phyloP scores from a whole-genome alignment of 2,888 invertebrate genomes.

The Troglohyphantes excavatus region DNA sequence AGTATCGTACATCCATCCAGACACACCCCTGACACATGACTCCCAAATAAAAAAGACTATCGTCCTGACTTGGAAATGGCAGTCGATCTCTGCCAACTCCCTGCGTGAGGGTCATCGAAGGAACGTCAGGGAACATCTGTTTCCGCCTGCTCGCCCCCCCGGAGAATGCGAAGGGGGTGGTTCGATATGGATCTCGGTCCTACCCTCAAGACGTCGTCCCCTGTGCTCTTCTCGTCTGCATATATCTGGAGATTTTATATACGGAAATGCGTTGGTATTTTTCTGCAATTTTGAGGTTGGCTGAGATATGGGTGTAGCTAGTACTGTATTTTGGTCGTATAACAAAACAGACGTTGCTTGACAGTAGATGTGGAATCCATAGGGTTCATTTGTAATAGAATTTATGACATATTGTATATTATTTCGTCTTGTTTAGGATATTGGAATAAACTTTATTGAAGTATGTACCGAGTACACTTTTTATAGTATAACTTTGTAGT shows the following conservation, averaged over 20 bases:
- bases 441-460: too few species aligned
- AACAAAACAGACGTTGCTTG: too few species aligned
- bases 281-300: too few species aligned
- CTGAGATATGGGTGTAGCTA: too few species aligned
- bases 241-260: conserved; percentile 35
- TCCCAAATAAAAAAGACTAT: not conserved
- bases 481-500: too few species aligned
- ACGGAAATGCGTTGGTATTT: conserved; percentile 19
- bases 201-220: conserved; percentile 16
- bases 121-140: conserved; percentile 76
- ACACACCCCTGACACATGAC: not conserved
- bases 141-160: conserved; percentile 59
- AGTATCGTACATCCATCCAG: not conserved
- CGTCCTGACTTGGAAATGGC: conserved; percentile 22
- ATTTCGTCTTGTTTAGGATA: too few species aligned
- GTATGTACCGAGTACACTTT: too few species aligned
- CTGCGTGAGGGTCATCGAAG: conserved; percentile 38
- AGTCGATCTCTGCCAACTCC: conserved; percentile 61
- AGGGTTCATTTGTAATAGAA: too few species aligned
- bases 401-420: too few species aligned
- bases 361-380: too few species aligned
- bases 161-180: conserved; percentile 38
- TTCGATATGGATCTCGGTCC: conserved; percentile 62
- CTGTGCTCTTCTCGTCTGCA: conserved; percentile 43
- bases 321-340: too few species aligned